These are phyloP conservation scores for Merodon equestris DNA, from an alignment of 2,888 invertebrate species.

Conservation along the genomic window DNA sequence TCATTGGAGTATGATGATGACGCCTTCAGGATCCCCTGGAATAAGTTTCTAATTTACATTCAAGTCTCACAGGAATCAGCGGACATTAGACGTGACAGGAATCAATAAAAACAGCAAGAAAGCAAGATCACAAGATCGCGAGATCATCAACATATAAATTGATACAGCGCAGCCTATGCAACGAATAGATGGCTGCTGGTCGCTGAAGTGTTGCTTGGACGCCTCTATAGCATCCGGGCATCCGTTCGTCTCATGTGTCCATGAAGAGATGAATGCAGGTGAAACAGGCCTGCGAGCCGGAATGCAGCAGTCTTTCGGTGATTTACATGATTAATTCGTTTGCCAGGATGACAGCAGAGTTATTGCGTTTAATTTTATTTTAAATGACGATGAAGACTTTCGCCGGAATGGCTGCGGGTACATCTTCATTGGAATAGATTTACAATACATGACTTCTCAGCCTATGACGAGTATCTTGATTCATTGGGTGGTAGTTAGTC, in stretches of 20 bases:
- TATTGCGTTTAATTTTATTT: conserved; percentile 64
- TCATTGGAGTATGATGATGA: conserved; percentile 2
- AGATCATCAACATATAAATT: conserved; percentile 67
- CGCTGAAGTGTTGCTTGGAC: not conserved
- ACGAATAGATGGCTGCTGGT: conserved; percentile 25
- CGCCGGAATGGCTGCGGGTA: conserved; percentile 19
- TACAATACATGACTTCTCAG: no score
- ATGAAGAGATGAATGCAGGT: conserved; percentile 5
- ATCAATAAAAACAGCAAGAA: conserved; percentile 51
- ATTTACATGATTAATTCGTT: conserved; percentile 65
- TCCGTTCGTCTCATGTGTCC: conserved; percentile 15
- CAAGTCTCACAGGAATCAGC: conserved; percentile 61
- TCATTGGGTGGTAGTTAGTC: no score
- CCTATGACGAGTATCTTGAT: no score
- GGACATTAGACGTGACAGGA: conserved; percentile 62
- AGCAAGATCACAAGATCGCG: conserved; percentile 46
- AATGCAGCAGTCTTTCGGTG: conserved; percentile 33
- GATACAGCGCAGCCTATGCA: conserved; percentile 32
- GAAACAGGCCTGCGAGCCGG: conserved; percentile 11
- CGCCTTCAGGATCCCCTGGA: conserved; percentile 48
- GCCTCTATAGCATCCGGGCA: conserved; percentile 7
- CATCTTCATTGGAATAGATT: conserved; percentile 25
- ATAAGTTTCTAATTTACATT: conserved; percentile 49
- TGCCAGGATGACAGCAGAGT: conserved; percentile 60
- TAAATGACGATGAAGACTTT: conserved; percentile 52